phyloP scores from a whole-genome alignment of 2,797 vertebrate genomes.

The Esox lucius region DNA sequence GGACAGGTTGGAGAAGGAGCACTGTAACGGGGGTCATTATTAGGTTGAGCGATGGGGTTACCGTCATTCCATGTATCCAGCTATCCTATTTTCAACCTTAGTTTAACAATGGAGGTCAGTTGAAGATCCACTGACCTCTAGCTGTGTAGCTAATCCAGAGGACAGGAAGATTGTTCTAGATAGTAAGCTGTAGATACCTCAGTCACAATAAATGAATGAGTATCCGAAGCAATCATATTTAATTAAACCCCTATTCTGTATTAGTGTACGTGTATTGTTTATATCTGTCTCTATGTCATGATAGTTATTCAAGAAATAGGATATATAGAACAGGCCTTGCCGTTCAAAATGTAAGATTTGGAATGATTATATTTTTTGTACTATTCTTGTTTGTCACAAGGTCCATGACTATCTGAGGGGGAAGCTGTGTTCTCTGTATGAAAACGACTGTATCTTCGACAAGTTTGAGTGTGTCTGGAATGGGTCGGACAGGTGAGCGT shows the following conservation, averaged over 20 bases:
- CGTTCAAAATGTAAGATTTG: conserved; percentile 55
- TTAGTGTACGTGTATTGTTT: no score
- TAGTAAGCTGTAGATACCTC: no score
- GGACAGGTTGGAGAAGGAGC: no score
- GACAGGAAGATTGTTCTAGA: no score
- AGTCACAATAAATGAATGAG: no score
- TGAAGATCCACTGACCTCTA: neutral
- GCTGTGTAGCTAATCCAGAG: neutral
- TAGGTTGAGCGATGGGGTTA: neutral
- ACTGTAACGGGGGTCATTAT: neutral
- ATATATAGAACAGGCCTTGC: conserved; percentile 44
- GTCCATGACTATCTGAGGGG: conserved; percentile 98
- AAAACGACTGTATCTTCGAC: conserved; percentile 99
- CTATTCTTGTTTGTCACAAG: conserved; percentile 59
- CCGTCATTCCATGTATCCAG: neutral
- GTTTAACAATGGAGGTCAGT: neutral
- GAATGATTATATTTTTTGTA: neutral
- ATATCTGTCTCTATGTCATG: no score
- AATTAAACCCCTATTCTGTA: no score
- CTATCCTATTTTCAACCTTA: neutral
- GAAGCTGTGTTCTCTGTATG: conserved; percentile 96
- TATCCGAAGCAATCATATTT: no score
- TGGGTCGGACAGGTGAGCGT: conserved; percentile 93
- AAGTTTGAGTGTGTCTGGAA: conserved; percentile 99
- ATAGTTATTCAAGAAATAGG: no score